phyloP scores from a whole-genome alignment of 2,888 invertebrate genomes.

The Eupithecia pulchellata region DNA sequence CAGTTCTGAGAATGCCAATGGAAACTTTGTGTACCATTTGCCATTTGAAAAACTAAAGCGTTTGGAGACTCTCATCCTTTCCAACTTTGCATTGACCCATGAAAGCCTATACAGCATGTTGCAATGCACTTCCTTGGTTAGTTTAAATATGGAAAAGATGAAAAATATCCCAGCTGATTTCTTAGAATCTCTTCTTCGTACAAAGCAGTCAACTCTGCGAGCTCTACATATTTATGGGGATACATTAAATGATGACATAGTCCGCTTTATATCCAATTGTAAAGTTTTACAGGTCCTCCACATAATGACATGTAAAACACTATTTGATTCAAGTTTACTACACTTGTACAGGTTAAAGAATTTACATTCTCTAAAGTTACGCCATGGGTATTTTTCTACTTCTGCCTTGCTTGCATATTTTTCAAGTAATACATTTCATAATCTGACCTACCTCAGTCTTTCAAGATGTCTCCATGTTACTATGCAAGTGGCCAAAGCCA shows the following conservation, averaged over 20 bases:
- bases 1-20: conserved; percentile 76
- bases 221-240: conserved; percentile 82
- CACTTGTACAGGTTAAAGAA: conserved; percentile 77
- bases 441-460: conserved; percentile 77
- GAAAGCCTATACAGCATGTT: conserved; percentile 80
- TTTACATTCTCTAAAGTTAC: conserved; percentile 78
- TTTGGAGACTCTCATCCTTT: conserved; percentile 77
- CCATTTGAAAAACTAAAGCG: conserved; percentile 79
- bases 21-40: conserved; percentile 80
- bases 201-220: conserved; percentile 72
- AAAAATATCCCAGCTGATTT: conserved; percentile 83
- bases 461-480: conserved; percentile 81
- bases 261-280: conserved; percentile 76
- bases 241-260: conserved; percentile 80
- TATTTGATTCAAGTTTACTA: conserved; percentile 81
- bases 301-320: conserved; percentile 82
- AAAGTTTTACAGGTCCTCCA: conserved; percentile 75
- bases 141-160: conserved; percentile 84
- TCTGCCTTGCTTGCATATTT: conserved; percentile 80
- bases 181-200: conserved; percentile 74
- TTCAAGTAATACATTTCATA: conserved; percentile 78
- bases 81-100: conserved; percentile 81
- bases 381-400: conserved; percentile 83
- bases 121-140: conserved; percentile 76
- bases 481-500: conserved; percentile 78